Evolutionary conservation across 1,140 invertebrate genomes (phyloP).

Genomic region (Mesaphorura yosii): DNA sequence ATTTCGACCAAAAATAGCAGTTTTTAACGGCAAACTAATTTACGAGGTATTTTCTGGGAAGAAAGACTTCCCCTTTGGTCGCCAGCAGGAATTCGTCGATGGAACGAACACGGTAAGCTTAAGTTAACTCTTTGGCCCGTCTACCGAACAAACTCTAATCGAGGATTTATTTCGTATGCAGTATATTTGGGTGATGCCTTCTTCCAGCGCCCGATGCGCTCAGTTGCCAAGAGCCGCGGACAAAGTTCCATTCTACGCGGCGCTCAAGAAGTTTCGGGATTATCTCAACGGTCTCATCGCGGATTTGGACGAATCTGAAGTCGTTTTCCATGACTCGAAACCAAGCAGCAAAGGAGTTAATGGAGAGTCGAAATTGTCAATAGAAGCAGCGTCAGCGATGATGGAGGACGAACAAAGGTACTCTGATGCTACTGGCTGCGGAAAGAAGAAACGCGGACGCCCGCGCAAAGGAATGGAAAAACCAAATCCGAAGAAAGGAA

Average conservation of each 20-base stretch:
- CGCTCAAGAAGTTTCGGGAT: slow-evolving; percentile 86
- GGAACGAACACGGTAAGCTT: slow-evolving; percentile 81
- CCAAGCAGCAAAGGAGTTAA: slow-evolving; percentile 25
- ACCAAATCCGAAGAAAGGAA: slow-evolving; percentile 9
- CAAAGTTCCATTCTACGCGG: slow-evolving; percentile 93
- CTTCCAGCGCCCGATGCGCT: slow-evolving; percentile 87
- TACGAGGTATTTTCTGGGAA: slow-evolving; percentile 95
- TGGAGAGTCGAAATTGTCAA: slow-evolving; percentile 16
- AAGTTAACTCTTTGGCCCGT: not conserved
- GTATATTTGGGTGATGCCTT: slow-evolving; percentile 98
- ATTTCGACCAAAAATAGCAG: slow-evolving; percentile 90
- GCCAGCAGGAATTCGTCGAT: slow-evolving; percentile 81
- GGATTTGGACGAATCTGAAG: slow-evolving; percentile 77
- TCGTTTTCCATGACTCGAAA: slow-evolving; percentile 73
- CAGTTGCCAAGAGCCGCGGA: slow-evolving; percentile 88
- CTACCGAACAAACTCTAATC: slow-evolving; percentile 2
- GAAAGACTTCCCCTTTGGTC: slow-evolving; percentile 92
- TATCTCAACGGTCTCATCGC: slow-evolving; percentile 82
- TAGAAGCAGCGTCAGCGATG: not conserved
- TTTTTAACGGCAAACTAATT: slow-evolving; percentile 96
- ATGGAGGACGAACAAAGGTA: not conserved
- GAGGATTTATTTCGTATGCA: slow-evolving; percentile 41
- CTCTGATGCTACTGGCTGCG: slow-evolving; percentile 23
- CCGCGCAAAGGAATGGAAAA: slow-evolving; percentile 33
- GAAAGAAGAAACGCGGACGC: slow-evolving; percentile 34